Evolutionary conservation across 1,140 invertebrate species (phyloP), one percentile per base, ranked within the genome.

Genomic region (Papilio glaucus): DNA sequence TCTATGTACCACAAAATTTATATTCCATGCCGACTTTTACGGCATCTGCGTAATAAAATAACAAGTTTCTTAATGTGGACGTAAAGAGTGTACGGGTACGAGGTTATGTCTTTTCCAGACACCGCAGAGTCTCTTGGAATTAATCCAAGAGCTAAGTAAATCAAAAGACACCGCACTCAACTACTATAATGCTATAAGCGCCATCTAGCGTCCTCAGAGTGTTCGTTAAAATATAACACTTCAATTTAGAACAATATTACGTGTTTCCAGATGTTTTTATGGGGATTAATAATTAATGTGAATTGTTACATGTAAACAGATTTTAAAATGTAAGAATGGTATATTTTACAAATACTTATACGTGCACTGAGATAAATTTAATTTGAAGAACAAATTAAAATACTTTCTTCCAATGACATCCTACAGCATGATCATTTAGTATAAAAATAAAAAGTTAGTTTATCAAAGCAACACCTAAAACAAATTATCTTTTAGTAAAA

Each of bases 131-230:
- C 42, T 49, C 42, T 49, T 49, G 42, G 42, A n/a, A 49, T 49
- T 49, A 49, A 49, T 15, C 42, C 42, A 49, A 49, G 42, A 18
- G 42, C 42, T 49, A 49, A 49, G 42, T 49, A 49, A 49, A 49
- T 49, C 42, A 49, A 49, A 49, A 49, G 42, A 15, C 42, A 49
- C 42, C 12, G 41, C 41, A 42, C 41, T n/a, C n/a, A n/a, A n/a
- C n/a, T n/a, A 42, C 12, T 42, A 49, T 49, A 3, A 49, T 49
- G 42, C 42, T 49, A 49, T 18, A n/a, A 45, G 18, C 15, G 42
- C 42, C 42, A 49, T 49, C 42, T 49, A 49, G 42, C 15, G 42
- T 5, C 42, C n/a, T 18, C 15, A 12, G 15, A 18, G 15, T 8
- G 5, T 7, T 21, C 4, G 15, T 49, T 8, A 49, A 49, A 49